Evolutionary conservation across 2,797 vertebrate genomes (phyloP), one percentile per base, ranked within the genome.

Genomic region (Falco novaeseelandiae): DNA sequence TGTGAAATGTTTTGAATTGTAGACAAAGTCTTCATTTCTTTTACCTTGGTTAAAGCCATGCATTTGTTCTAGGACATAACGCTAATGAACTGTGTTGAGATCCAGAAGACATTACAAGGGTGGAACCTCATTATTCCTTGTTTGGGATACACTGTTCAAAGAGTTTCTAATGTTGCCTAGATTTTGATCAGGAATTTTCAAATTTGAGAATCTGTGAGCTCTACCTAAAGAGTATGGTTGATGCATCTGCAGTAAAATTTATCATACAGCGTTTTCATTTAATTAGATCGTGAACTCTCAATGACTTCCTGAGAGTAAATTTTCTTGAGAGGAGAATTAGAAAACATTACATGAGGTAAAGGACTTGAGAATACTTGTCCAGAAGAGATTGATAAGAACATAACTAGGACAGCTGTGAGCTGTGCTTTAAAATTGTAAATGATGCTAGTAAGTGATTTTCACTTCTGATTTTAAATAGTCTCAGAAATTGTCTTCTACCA

Each of bases 401-500:
- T 96, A 97, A 94, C 87, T 91, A 67, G 83, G 93, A 93, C 93
- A 97, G 83, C 95, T 95, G 92, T 86, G 94, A 96, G 83, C 76
- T 93, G 48, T 93, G 77, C 62, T 96, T 95, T 93, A 72, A 96
- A 94, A 92, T 70, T 95, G 86, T 97, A 98, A 97, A 96, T 97
- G 78, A 96, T 95, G 95, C 71, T 44, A 96, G 93, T 96, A 98
- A 98, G 95, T 97, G 96, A 97, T 97, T 98, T 97, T 97, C 96
- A 96, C 91, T 97, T 98, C 96, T 96, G 95, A 97, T 98, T 97
- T 97, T 96, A 97, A 97, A 36, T 80, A 78, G 95, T 97, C 93
- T 95, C 86, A 90, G 90, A 97, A 97, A 91, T 89, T 83, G 87
- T 97, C 80, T 96, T 97, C 69, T 87, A 89, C 95, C 74, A 93